Base-by-base conservation (phyloP, 2,797 vertebrate genomes). In the Sebastiscus tertius region DNA sequence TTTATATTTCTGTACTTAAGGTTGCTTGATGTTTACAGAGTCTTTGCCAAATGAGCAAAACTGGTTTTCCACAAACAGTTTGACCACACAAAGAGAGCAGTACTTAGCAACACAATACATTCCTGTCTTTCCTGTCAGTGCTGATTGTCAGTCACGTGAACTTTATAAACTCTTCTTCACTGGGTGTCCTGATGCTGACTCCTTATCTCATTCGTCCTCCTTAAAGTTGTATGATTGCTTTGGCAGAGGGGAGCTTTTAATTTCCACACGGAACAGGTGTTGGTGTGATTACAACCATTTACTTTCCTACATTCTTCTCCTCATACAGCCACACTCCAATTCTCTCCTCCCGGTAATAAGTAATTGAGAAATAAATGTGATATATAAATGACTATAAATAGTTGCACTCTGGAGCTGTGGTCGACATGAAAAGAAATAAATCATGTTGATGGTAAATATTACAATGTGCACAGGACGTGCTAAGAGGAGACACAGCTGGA, bases 231-330 rank as follows among this genome's bases (percentile, higher is more conserved):
- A 12, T 9, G 22, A 46, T n/a, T 72, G 42, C 16, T 72, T 79
- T 72, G 29, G 26, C 29, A 31, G 14, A 63, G 5, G 22, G 3
- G 4, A 14, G 16, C 8, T 60, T 73, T 72, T 29, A 0, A 65
- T 54, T 56, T 55, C n/a, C 75, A 80, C 59, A 69, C 66, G 77
- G 70, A 82, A 36, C 63, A 72, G 56, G 63, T 83, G 84, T 42
- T 80, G 54, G 46, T 78, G 77, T 77, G 60, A 68, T 65, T 70
- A 79, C n/a, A 69, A 24, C 76, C 66, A 52, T 33, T 78, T 71
- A 26, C 22, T 69, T 70, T 72, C 20, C 18, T 58, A 65, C 27
- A 6, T 29, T 26, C 52, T 61, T 55, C 61, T 56, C 5, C 16
- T 36, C 54, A 63, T 5, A 12, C 31, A 63, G 49, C 22, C 39